A percentile compares a stretch with the other conserved stretches of the same genome.
phyloP scores from a whole-genome alignment of 2,888 invertebrate genomes.

The Apodemia zela region DNA sequence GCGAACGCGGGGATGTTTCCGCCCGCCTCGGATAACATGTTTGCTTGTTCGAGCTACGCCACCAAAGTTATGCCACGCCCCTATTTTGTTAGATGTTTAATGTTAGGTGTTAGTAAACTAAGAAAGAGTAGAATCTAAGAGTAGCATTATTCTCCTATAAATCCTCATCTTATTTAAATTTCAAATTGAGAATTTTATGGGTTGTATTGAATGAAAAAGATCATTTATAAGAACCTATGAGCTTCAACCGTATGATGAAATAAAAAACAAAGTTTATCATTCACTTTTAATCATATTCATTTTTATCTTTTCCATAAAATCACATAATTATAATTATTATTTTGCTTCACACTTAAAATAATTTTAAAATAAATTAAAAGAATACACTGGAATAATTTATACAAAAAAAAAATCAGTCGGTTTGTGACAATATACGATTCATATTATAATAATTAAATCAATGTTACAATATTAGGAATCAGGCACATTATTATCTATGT shows the following conservation, averaged over 20 bases:
- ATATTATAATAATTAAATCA: constrained; percentile 62
- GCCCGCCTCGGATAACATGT: no score
- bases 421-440: constrained; percentile 75
- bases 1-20: no score
- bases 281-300: constrained; percentile 73
- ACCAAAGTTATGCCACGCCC: no score
- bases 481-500: constrained; percentile 70
- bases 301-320: constrained; percentile 75
- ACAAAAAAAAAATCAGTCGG: constrained; percentile 71
- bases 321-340: constrained; percentile 75
- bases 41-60: no score
- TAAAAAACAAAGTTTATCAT: constrained; percentile 45
- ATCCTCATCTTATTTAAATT: no score
- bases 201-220: no score
- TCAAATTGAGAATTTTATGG: no score
- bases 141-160: no score
- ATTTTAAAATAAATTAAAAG: constrained; percentile 76
- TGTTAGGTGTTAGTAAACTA: no score
- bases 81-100: no score
- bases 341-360: constrained; percentile 76
- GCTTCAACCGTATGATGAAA: constrained; percentile 1
- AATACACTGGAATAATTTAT: constrained; percentile 78
- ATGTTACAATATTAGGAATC: constrained; percentile 78
- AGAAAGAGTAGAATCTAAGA: no score
- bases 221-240: no score